Evolutionary conservation across 2,113 vertebrate species (phyloP), one percentile per base, ranked within the genome.

Genomic region (Cardinalis cardinalis): DNA sequence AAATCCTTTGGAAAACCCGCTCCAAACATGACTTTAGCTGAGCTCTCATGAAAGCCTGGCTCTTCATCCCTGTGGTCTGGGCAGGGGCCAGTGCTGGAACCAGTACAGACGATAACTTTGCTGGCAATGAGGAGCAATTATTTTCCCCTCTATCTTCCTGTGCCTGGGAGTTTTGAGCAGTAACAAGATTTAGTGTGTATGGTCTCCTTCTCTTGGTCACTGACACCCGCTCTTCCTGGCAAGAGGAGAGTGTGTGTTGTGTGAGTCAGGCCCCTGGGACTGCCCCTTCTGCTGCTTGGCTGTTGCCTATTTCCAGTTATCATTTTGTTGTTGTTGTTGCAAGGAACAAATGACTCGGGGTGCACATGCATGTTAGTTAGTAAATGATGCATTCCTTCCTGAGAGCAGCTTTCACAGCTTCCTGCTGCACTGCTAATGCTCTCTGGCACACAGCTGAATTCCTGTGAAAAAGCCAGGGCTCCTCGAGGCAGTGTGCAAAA

Each of bases 251-350:
- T 2, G 46, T 72, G 12, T 76, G 87, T 34, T 43, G 79, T 21
- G 70, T 93, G 95, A 95, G 88, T 95, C 94, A 95, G 89, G 92
- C 92, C 89, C 90, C 6, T 63, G 95, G 92, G 93, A 79, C 91
- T 95, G 89, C 78, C 90, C 78, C 43, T 86, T 88, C 92, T 89
- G 95, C 78, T 91, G 91, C 93, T 95, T 88, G 92, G 80, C 92
- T 87, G 26, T 49, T 93, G 79, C 46, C 7, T 86, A 7, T 92
- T 92, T 80, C 87, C 87, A 74, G 84, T 92, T 65, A 25, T 0
- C 0, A 52, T 41, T 69, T 10, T 18, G 44, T 10, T 18, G 44
- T 53, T 60, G 32, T 41, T 14, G 55, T 84, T 53, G 61, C 78
- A 56, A 92, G 60, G 82, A 74, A 29, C 87, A 21, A 91, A 66